Evolutionary conservation across 2,113 vertebrate genomes (phyloP).

Genomic region (Onychostruthus taczanowskii): DNA sequence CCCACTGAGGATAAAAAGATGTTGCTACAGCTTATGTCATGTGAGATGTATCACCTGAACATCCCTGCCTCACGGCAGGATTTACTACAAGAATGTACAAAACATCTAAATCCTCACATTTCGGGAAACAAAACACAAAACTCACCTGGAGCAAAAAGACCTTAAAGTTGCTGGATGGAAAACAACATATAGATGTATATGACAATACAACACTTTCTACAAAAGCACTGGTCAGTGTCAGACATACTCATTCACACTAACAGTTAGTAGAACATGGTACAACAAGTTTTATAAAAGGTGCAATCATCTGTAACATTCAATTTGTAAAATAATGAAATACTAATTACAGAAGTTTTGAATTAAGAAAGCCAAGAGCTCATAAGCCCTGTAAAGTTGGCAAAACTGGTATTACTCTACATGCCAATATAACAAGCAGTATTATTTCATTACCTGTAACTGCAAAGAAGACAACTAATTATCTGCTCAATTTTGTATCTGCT

Average conservation of each 20-base stretch:
- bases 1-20: not conserved
- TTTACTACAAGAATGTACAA: not conserved
- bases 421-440: not conserved
- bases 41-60: not conserved
- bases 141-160: not conserved
- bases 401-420: not conserved
- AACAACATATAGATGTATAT: not conserved
- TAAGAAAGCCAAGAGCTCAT: not conserved
- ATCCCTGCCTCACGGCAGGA: not conserved
- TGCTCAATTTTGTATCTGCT: not conserved
- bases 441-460: not conserved
- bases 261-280: not conserved
- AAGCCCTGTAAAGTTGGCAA: not conserved
- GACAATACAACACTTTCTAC: not conserved
- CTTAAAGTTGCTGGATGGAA: not conserved
- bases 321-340: not conserved
- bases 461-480: not conserved
- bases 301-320: not conserved
- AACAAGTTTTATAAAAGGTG: not conserved
- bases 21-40: not conserved
- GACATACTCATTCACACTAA: not conserved
- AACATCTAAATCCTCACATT: not conserved
- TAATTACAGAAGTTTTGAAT: not conserved
- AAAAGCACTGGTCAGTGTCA: not conserved
- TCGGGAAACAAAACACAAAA: not conserved